A percentile compares a stretch with the other conserved stretches of the same genome.
Evolutionary conservation across 2,113 vertebrate genomes (phyloP).

Genomic region (Pterocles orientalis): DNA sequence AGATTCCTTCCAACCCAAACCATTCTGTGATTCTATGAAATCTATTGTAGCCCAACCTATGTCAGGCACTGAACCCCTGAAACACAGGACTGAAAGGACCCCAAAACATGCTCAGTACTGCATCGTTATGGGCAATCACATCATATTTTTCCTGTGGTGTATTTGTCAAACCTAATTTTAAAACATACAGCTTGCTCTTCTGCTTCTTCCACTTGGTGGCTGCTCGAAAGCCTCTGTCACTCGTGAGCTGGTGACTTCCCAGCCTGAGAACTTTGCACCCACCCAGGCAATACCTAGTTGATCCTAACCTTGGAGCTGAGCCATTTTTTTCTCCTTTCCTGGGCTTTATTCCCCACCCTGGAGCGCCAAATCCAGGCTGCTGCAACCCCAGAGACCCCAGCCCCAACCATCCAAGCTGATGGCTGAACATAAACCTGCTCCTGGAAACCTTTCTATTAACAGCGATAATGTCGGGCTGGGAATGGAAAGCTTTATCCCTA

Average conservation of each 20-base stretch:
- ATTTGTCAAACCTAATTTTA: not conserved
- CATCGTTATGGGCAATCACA: not conserved
- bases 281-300: not conserved
- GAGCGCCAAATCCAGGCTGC: not conserved
- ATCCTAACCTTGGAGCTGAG: not conserved
- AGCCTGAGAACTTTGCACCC: not conserved
- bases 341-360: not conserved
- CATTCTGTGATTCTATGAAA: too few relatives aligned
- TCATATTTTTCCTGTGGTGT: not conserved
- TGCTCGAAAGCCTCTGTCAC: not conserved
- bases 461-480: not conserved
- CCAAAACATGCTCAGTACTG: not conserved
- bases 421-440: not conserved
- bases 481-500: not conserved
- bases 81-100: not conserved
- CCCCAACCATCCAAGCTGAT: fast-evolving
- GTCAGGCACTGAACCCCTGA: not conserved
- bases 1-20: too few relatives aligned
- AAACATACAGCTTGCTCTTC: not conserved
- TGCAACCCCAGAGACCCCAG: fast-evolving
- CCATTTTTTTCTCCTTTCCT: not conserved
- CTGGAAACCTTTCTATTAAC: not conserved
- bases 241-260: not conserved
- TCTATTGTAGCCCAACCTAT: not conserved
- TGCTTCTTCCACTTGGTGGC: not conserved